Conservation (phyloP, 2,888 invertebrate species). For the Platycheirus rosarum region DNA sequence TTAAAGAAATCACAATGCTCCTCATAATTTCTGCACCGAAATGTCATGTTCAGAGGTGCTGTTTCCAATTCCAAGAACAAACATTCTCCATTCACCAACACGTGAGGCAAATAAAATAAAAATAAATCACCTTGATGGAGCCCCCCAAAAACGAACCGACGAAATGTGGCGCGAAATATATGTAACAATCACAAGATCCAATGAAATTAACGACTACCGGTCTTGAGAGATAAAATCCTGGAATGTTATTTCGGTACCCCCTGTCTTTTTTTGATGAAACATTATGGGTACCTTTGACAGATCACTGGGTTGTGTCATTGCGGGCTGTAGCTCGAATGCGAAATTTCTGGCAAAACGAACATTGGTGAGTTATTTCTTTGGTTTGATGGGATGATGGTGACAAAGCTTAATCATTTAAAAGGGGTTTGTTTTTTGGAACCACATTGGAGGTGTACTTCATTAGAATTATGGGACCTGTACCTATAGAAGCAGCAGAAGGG, state of each 20-base stretch:
- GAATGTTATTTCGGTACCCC: conserved; percentile 18
- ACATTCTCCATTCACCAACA: conserved; percentile 34
- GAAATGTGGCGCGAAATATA: conserved; percentile 44
- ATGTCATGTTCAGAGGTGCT: conserved; percentile 65
- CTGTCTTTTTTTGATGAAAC: conserved; percentile 30
- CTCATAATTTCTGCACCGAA: conserved; percentile 63
- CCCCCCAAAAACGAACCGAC: conserved; percentile 40
- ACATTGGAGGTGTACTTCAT: conserved; percentile 24
- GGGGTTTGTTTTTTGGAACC: conserved; percentile 6
- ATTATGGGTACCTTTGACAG: conserved; percentile 22
- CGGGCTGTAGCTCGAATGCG: conserved; percentile 13
- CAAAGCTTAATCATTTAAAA: conserved; percentile 45
- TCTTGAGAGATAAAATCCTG: conserved; percentile 67
- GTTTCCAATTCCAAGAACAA: conserved; percentile 62
- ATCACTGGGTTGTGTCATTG: conserved; percentile 13
- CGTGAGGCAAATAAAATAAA: conserved; percentile 51
- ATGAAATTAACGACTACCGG: conserved; percentile 74
- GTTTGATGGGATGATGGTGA: conserved; percentile 56
- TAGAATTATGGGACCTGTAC: conserved; percentile 15
- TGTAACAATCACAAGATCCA: conserved; percentile 57
- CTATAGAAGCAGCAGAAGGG: conserved; percentile 10
- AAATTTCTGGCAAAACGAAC: conserved; percentile 39
- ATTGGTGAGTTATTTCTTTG: conserved; percentile 54
- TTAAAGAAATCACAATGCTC: conserved; percentile 51
- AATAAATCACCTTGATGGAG: conserved; percentile 68